Conservation (phyloP, 2,888 invertebrate species). For the Deilephila elpenor region DNA sequence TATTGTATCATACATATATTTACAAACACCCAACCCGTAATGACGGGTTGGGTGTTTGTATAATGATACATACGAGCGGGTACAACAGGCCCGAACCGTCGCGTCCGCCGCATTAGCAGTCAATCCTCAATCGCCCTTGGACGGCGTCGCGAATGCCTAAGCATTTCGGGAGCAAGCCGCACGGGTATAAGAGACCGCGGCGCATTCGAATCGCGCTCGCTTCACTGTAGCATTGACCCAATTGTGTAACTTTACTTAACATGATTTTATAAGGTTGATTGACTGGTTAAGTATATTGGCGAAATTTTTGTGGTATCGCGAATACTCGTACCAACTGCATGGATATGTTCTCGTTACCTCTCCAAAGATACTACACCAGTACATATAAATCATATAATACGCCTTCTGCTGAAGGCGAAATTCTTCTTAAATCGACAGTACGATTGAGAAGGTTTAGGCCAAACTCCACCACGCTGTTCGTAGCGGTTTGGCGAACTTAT, state of each 20-base stretch:
- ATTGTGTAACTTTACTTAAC: slow-evolving; percentile 66
- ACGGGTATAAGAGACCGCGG: slow-evolving; percentile 40
- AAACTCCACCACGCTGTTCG: no score
- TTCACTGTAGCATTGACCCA: slow-evolving; percentile 71
- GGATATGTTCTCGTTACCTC: no score
- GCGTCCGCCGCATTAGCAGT: slow-evolving; percentile 61
- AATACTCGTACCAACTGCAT: no score
- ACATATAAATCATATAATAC: no score
- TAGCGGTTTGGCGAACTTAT: no score
- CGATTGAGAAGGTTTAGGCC: no score
- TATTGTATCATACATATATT: not conserved
- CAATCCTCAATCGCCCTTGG: slow-evolving; percentile 66
- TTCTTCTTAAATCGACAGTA: no score
- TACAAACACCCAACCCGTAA: slow-evolving; percentile 5
- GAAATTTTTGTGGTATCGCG: no score
- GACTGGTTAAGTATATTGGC: slow-evolving; percentile 31
- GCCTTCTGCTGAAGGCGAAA: no score
- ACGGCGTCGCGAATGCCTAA: slow-evolving; percentile 70
- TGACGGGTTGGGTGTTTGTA: no score
- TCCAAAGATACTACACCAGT: no score
- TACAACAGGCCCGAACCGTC: slow-evolving; percentile 11
- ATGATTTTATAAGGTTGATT: slow-evolving; percentile 39
- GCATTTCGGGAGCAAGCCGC: slow-evolving; percentile 46
- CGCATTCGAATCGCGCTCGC: slow-evolving; percentile 57
- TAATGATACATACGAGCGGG: not conserved